These are phyloP conservation scores for Hypotaenidia philippensis DNA, from an alignment of 2,797 vertebrate species.

Conservation along the genomic window DNA sequence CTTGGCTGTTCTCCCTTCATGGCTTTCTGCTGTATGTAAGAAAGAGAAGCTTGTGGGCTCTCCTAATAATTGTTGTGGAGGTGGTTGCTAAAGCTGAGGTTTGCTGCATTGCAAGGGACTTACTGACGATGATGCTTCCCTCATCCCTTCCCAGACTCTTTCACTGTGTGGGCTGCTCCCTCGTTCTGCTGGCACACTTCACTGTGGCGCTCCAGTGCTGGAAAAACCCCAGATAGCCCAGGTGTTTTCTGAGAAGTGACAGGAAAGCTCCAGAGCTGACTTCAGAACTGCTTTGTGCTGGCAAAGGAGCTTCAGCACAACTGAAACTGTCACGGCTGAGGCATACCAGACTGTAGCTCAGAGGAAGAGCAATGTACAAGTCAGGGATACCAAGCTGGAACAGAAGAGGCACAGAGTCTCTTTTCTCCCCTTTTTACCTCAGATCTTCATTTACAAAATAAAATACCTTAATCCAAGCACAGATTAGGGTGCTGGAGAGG, in stretches of 20 bases:
- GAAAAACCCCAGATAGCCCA: background rate
- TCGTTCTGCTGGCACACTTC: background rate
- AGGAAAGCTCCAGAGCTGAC: background rate
- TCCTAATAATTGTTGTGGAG: background rate
- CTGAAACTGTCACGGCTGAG: background rate
- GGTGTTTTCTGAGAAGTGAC: background rate
- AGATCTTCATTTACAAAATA: background rate
- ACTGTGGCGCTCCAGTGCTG: background rate
- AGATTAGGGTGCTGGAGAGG: background rate
- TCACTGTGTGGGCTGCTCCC: rapidly evolving
- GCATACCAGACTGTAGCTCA: background rate
- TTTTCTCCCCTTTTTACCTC: background rate
- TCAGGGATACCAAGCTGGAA: background rate
- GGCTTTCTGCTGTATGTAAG: background rate
- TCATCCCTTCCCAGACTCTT: background rate
- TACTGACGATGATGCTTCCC: background rate
- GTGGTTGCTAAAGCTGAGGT: background rate
- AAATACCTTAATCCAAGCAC: background rate
- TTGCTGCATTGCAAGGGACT: background rate
- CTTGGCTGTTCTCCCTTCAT: background rate
- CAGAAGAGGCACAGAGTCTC: background rate
- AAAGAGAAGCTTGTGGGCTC: background rate
- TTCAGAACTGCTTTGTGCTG: background rate
- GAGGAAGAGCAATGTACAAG: background rate
- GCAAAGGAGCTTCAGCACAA: background rate